phyloP scores from a whole-genome alignment of 2,797 vertebrate species.

The Graptemys geographica region DNA sequence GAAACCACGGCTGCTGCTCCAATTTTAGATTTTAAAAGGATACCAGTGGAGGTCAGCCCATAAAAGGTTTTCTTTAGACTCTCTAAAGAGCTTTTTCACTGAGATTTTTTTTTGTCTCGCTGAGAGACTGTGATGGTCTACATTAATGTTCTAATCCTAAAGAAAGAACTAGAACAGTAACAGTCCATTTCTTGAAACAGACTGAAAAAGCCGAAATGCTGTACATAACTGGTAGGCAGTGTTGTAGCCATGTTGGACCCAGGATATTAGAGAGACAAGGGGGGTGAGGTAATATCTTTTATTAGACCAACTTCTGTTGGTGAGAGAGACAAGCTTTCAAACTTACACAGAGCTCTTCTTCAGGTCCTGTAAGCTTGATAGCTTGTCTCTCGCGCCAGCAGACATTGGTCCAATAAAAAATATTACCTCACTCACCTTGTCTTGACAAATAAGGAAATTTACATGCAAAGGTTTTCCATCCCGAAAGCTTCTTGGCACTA shows the following conservation, averaged over 20 bases:
- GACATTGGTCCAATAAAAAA: not conserved
- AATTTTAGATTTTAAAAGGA: slow-evolving; percentile 40
- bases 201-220: not conserved
- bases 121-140: not conserved
- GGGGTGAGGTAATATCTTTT: not conserved
- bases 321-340: not conserved
- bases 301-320: not conserved
- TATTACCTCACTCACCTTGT: not conserved
- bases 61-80: not conserved
- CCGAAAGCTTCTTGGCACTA: not conserved
- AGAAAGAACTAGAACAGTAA: not conserved
- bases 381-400: not conserved
- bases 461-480: rapidly evolving
- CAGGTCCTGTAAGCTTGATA: not conserved
- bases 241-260: not conserved
- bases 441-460: not conserved
- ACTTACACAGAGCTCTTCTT: not conserved
- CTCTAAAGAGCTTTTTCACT: not conserved
- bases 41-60: slow-evolving; percentile 22
- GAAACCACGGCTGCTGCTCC: slow-evolving; percentile 24
- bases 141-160: not conserved
- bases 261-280: not conserved
- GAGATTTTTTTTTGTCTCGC: not conserved
- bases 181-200: not conserved
- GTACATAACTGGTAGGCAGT: not conserved